Evolutionary conservation across 2,888 invertebrate genomes (phyloP), one percentile per base, ranked within the genome.

Genomic region (Sminthurinus aureus): DNA sequence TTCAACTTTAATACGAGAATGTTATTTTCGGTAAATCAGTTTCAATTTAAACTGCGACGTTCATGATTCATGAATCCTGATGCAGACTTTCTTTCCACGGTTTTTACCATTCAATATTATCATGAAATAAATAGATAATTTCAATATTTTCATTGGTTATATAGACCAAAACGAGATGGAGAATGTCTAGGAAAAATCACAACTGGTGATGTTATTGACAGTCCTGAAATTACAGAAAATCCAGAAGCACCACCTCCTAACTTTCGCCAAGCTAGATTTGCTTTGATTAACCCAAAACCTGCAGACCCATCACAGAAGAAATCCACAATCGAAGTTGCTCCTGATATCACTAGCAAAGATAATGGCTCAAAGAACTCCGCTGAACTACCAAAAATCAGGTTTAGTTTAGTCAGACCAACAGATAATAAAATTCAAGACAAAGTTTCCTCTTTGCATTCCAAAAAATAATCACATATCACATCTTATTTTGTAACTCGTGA

Each of bases 1-100:
- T 24, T 95, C 95, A 82, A 97, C 97, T 95, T 92, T 98, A 69
- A 98, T 97, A 15, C 93, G 96, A 89, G 85, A 88, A 80, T 84
- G 87, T n/a, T 86, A 88, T 71, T 85, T 88, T 26, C 79, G 50
- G 83, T 83, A 24, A 79, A 78, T 26, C 58, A 78, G 13, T 78
- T 64, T 64, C n/a, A 22, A 9, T 24, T 13, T 58, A 38, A 38
- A 38, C 38, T 38, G n/a, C n/a, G n/a, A n/a, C n/a, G n/a, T n/a
- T n/a, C n/a, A n/a, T n/a, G n/a, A n/a, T n/a, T 15, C 64, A 15
- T 64, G 15, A 64, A 12, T 64, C 64, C 64, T 64, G 64, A 15
- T 64, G 64, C 64, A n/a, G n/a, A n/a, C n/a, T n/a, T n/a, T n/a
- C n/a, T n/a, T n/a, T n/a, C n/a, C n/a, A n/a, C n/a, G n/a, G n/a